Percentiles rank a stretch among this genome's conserved stretches.
Evolutionary conservation across 2,797 vertebrate species (phyloP).

Genomic region (Nannoperca australis): DNA sequence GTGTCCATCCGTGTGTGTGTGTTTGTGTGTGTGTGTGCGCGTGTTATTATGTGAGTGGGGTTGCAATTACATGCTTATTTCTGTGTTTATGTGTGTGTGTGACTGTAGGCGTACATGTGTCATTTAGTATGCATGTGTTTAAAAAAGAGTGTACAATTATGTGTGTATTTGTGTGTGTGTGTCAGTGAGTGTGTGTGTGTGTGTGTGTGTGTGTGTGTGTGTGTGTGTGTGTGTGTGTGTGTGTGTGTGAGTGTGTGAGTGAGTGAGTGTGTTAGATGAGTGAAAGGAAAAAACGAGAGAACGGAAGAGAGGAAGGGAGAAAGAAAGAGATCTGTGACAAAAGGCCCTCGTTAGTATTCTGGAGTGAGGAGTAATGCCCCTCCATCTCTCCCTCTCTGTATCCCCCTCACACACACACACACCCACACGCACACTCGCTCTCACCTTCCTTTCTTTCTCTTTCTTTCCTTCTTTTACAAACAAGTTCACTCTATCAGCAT

Average conservation of each 20-base stretch:
- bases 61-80: conserved; percentile 52
- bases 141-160: conserved; percentile 1
- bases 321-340: conserved; percentile 77
- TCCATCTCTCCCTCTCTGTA: conserved; percentile 34
- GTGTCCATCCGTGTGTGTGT: conserved; percentile 65
- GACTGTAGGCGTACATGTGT: conserved; percentile 29
- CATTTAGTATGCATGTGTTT: conserved; percentile 22
- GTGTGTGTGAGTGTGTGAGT: conserved; percentile 27
- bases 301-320: conserved; percentile 55
- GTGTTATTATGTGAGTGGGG: conserved; percentile 49
- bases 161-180: conserved; percentile 24
- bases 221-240: conserved; percentile 22
- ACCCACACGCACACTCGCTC: not conserved
- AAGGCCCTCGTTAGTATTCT: conserved; percentile 85
- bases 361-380: conserved; percentile 75
- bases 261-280: conserved; percentile 36
- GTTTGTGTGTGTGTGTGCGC: conserved; percentile 23
- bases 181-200: conserved; percentile 24
- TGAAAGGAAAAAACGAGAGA: conserved; percentile 58
- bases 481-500: not conserved
- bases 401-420: not conserved
- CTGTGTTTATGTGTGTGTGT: conserved; percentile 32
- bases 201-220: conserved; percentile 25
- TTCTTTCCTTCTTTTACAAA: not conserved
- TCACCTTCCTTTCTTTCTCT: conserved; percentile 1